Evolutionary conservation across 2,113 vertebrate genomes (phyloP), one percentile per base, ranked within the genome.

Genomic region (Guaruba guarouba): DNA sequence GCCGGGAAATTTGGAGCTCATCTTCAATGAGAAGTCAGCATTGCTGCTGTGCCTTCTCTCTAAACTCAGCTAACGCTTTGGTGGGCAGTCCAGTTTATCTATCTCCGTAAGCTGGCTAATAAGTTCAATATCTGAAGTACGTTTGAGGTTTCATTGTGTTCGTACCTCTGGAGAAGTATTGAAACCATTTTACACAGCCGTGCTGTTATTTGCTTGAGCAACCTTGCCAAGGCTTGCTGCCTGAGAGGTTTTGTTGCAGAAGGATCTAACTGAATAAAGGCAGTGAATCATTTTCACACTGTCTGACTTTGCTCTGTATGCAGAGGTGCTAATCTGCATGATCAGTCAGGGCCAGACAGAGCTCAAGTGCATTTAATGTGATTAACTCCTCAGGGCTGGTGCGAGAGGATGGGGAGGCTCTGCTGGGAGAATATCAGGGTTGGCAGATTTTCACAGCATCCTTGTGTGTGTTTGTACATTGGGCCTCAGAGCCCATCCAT

Each of bases 381-480:
- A 76, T 83, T 20, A 44, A 61, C 14, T 59, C 86, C 31, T 7
- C 3, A 3, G 61, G 55, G 74, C 25, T 70, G 88, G 24, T 17
- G 39, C 0, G 25, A 43, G 63, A 35, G n/a, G 61, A 17, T 0
- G 8, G 62, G 44, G 49, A 68, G 39, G 69, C 44, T 83, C 68
- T 9, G 62, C 62, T 69, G 67, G 68, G 80, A 31, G 54, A 41
- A 6, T 4, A 17, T 17, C 12, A 3, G 76, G 31, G 67, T 76
- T 69, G 88, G 62, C 35, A 61, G 35, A 8, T 74, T 90, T 43
- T 59, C 83, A 25, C 75, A 66, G 41, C 80, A 48, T 17, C 70
- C 48, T 67, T 5, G 6, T 1, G 0, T 18, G 17, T 9, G 4
- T 35, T 76, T 4, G 0, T 11, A 2, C 2, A 0, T 41, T 1